Conservation (phyloP, 1,140 invertebrate genomes). For the Acyrthosiphon pisum region DNA sequence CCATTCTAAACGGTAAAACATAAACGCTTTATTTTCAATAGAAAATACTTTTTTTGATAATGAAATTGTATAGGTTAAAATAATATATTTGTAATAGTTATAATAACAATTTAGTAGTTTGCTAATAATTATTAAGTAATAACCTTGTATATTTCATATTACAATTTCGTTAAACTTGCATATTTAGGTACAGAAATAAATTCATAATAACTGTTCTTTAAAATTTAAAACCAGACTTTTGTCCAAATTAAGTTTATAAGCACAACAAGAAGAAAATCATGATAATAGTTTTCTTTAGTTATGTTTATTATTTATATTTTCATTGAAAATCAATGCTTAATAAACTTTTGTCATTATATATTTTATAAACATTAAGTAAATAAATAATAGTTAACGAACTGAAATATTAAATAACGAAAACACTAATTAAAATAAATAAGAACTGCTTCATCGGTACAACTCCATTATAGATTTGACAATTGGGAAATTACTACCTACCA, state of each 20-base stretch:
- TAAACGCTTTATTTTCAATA: background rate
- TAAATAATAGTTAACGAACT: background rate
- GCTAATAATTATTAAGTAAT: background rate
- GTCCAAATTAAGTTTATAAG: background rate
- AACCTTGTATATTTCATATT: background rate
- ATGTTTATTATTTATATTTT: background rate
- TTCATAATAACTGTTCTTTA: background rate
- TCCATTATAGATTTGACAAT: too few relatives aligned
- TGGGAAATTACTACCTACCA: too few relatives aligned
- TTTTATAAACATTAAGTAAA: too few relatives aligned
- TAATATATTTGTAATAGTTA: background rate
- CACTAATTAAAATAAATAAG: too few relatives aligned
- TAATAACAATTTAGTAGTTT: background rate
- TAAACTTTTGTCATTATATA: too few relatives aligned
- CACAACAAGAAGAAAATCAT: background rate
- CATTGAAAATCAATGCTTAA: background rate
- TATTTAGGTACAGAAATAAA: background rate
- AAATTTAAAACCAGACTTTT: background rate
- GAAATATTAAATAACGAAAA: background rate
- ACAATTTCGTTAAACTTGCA: background rate
- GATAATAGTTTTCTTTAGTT: background rate
- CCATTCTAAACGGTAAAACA: background rate
- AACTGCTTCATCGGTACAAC: too few relatives aligned
- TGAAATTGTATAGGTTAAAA: background rate
- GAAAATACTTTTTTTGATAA: background rate